Conservation (phyloP, 2,797 vertebrate genomes). For the Cryptoblepharus egeriae region DNA sequence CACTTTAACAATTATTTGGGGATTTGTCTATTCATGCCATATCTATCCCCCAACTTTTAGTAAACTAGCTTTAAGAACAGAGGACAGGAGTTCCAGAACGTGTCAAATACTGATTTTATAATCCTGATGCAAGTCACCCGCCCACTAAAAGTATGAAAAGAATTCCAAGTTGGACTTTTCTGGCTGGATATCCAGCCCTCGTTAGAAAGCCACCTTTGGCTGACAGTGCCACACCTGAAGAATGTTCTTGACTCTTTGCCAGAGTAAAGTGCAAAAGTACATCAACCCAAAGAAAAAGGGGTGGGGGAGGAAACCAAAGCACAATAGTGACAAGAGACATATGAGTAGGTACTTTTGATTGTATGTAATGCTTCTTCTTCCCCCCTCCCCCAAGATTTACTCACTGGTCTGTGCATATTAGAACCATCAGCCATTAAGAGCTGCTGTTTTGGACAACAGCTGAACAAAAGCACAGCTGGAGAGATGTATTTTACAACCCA, state of each 20-base stretch:
- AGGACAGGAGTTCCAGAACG: background rate
- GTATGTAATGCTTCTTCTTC: background rate
- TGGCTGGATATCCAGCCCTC: background rate
- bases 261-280: constrained; percentile 21
- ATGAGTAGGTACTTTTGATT: too few species aligned
- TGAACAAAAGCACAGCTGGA: too few species aligned
- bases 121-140: constrained; percentile 2
- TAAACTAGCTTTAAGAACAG: background rate
- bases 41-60: background rate
- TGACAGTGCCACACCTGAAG: constrained; percentile 4
- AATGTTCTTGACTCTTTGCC: background rate
- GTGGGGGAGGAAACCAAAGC: too few species aligned
- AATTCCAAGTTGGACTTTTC: background rate
- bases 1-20: background rate
- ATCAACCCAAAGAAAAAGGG: background rate
- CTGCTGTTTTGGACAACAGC: background rate
- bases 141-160: constrained; percentile 10
- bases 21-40: background rate
- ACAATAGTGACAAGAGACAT: background rate
- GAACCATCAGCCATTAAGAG: background rate
- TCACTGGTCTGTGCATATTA: background rate
- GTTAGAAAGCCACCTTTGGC: constrained; percentile 1
- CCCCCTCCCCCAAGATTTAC: background rate
- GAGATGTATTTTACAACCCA: too few species aligned
- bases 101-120: background rate